Evolutionary conservation across 2,888 invertebrate genomes (phyloP), one percentile per base, ranked within the genome.

Genomic region (Andrena trimmerana): DNA sequence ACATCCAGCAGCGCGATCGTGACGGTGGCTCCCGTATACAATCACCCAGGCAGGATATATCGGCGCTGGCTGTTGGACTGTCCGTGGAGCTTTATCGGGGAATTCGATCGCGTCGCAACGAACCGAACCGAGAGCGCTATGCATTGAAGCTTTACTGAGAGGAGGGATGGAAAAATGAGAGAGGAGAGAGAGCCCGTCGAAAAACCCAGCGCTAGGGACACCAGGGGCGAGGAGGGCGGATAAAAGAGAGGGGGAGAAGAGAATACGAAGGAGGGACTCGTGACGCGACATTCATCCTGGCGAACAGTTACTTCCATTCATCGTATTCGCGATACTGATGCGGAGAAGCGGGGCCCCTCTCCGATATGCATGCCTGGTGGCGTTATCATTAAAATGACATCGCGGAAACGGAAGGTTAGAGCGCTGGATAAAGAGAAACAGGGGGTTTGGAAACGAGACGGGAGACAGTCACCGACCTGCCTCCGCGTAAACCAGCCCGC

Each of bases 261-360:
- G 36, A 42, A 66, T 36, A 63, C 67, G 62, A 52, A 70, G 60
- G 52, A 29, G 67, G 29, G 33, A 77, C 29, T 65, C 29, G 33
- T 27, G 62, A 88, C 74, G 83, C 88, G 88, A 90, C 88, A 92
- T 90, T 90, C 88, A 90, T 91, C 89, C 89, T 85, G 89, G 88
- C 91, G 90, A 91, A 90, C 90, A 85, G 89, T 91, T 91, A 90
- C 88, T 88, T 88, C 89, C 91, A 90, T 91, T 90, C 90, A 87
- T 86, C 90, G 87, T 86, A 73, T 86, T 86, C 83, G 86, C 86
- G 87, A 88, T 90, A 88, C 87, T 81, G 87, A 84, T 87, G 78
- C 78, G 83, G 75, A 81, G 77, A 84, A 68, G 78, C 60, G 81
- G 79, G 74, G 57, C 57, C 10, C 81, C 74, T 73, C 69, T 69